Conservation (phyloP, 2,797 vertebrate genomes). For the Gambelia wislizenii region DNA sequence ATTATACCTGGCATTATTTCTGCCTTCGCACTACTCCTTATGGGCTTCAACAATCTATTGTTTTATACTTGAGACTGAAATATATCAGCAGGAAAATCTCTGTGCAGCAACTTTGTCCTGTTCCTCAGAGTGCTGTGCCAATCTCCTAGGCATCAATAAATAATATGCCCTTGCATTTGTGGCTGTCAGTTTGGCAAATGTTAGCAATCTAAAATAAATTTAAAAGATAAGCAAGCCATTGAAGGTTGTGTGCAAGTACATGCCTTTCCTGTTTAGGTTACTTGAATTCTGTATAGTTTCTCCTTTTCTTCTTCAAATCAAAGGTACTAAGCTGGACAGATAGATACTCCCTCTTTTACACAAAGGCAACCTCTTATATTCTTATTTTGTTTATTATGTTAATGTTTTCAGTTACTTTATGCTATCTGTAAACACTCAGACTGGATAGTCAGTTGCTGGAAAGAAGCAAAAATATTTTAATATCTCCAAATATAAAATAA, state of each 20-base stretch:
- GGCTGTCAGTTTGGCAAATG: not conserved
- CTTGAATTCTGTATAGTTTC: slow-evolving; percentile 38
- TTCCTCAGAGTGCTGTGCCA: slow-evolving; percentile 34
- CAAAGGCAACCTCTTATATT: slow-evolving; percentile 72
- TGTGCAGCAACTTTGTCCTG: slow-evolving; percentile 24
- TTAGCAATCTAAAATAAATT: not conserved
- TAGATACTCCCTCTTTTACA: slow-evolving; percentile 62
- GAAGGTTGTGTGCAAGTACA: not conserved
- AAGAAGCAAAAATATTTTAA: slow-evolving; percentile 59
- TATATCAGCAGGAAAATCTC: slow-evolving; percentile 16
- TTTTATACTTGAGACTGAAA: slow-evolving; percentile 11
- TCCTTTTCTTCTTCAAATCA: slow-evolving; percentile 7
- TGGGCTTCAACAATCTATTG: slow-evolving; percentile 27
- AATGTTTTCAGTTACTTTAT: slow-evolving; percentile 48
- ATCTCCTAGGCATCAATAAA: slow-evolving; percentile 10
- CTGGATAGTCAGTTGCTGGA: slow-evolving; percentile 73
- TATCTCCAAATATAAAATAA: slow-evolving; percentile 48
- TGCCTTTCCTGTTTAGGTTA: slow-evolving; percentile 21
- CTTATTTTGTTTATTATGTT: slow-evolving; percentile 61
- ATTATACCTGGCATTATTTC: slow-evolving; percentile 42
- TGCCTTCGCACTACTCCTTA: not conserved
- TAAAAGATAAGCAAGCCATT: not conserved
- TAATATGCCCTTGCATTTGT: not conserved
- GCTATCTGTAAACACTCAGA: slow-evolving; percentile 73
- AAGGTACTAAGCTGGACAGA: slow-evolving; percentile 20